phyloP scores from a whole-genome alignment of 2,888 invertebrate species.

The Gisinianus flammeolus region DNA sequence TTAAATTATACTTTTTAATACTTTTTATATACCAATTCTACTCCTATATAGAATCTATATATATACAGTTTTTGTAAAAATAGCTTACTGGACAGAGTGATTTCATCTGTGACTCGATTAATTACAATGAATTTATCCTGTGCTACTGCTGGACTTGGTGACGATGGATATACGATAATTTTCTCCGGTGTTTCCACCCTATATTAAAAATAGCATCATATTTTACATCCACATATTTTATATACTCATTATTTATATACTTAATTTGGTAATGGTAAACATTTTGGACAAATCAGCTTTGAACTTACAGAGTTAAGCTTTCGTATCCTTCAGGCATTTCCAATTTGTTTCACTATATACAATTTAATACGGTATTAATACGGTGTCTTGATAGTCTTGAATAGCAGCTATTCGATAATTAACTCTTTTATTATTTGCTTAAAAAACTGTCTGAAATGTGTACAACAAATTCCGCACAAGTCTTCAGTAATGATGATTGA shows the following conservation, averaged over 20 bases:
- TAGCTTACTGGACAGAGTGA: conserved; percentile 72
- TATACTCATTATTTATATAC: background rate
- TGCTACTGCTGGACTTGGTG: conserved; percentile 67
- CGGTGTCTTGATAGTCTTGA: too few relatives aligned
- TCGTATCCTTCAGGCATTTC: conserved; percentile 47
- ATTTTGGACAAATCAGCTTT: background rate
- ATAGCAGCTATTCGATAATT: too few relatives aligned
- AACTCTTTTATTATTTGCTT: too few relatives aligned
- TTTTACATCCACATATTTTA: background rate
- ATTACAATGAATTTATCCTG: conserved; percentile 80
- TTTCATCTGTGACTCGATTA: conserved; percentile 79
- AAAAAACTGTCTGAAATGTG: too few relatives aligned
- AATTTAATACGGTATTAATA: background rate
- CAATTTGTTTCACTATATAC: too few relatives aligned
- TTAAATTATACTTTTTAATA: too few relatives aligned
- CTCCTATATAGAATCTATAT: too few relatives aligned
- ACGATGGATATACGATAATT: conserved; percentile 79
- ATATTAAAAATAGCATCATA: conserved; percentile 33
- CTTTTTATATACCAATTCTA: too few relatives aligned
- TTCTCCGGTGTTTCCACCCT: conserved; percentile 88
- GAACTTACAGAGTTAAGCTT: conserved; percentile 50
- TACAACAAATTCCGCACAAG: too few relatives aligned
- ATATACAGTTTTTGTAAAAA: background rate
- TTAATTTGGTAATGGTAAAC: background rate
- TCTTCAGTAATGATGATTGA: too few relatives aligned